Evolutionary conservation across 2,797 vertebrate genomes (phyloP), one percentile per base, ranked within the genome.

Genomic region (Sternotherus odoratus): DNA sequence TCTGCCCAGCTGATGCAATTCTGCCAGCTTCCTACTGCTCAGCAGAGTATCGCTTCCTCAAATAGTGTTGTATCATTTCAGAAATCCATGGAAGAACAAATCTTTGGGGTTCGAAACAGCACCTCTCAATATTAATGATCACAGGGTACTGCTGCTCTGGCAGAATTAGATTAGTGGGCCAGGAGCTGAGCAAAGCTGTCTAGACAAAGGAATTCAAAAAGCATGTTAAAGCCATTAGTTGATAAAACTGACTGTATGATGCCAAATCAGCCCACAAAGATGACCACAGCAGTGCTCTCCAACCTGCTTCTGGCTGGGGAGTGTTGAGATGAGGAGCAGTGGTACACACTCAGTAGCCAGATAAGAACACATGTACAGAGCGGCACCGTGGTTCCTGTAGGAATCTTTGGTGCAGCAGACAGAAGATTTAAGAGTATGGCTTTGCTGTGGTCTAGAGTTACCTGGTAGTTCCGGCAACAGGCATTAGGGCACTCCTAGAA

Each of bases 381-480:
- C 66, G 82, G 66, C 46, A 84, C 33, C 49, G 89, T 53, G 60
- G 77, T 74, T 74, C 43, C 15, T 75, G 49, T 91, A 5, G 81
- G 82, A 89, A 1, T 11, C 49, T 89, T 87, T 85, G 69, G 56
- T 15, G 51, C 89, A 92, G 74, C 46, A 91, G 91, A 77, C 2
- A 19, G 11, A 89, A 92, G 39, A 39, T 12, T 43, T 28, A 1
- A 30, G 77, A n/a, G 77, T 36, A 19, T 23, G 75, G 33, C 87
- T 95, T 83, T 86, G 50, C n/a, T 77, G 46, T 17, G 50, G 43
- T 43, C 49, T 77, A 0, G 28, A 96, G 94, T 1, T 72, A 93
- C 77, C 50, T 91, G 63, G 72, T 88, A 13, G 39, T 77, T 93
- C 77, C 77, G 94, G 75, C 51, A 79, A 87, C 75, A 88, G 82